Evolutionary conservation across 2,797 vertebrate species (phyloP), one percentile per base, ranked within the genome.

Genomic region (Pitangus sulphuratus): DNA sequence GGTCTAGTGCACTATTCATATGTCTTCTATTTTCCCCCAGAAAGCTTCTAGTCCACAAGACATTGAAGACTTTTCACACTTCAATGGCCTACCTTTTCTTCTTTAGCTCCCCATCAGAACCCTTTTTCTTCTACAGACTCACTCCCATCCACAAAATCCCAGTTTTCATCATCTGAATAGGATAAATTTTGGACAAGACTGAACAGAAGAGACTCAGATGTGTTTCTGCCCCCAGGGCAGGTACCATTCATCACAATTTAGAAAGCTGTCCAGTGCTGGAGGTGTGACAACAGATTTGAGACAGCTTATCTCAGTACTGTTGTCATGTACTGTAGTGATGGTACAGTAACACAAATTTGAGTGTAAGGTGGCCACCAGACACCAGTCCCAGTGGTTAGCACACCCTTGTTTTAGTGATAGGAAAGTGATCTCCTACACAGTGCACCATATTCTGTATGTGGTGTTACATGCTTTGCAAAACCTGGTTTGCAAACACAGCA

Each of bases 341-440:
- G 13, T 18, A 71, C 0, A 0, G 8, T 68, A 35, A 54, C 40
- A 91, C 22, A 64, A 58, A 64, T 37, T 9, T 56, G 17, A 68
- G 11, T 14, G 4, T 28, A 51, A 75, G 3, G 1, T 64, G 66
- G 17, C 35, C 61, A 45, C 8, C 9, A 85, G 35, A 42, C 61
- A 58, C 24, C 17, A 33, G 18, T 22, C 14, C 24, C 16, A 45
- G 18, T 6, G 8, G 21, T 22, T 44, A 25, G 25, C 13, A 37
- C 24, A 54, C 18, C 17, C 16, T 45, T 42, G 4, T 28, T 89
- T 70, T 11, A 42, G 17, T 0, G 0, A n/a, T 77, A 20, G 0
- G 1, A 81, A 70, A 42, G 6, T 30, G 37, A 19, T 12, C 16
- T 85, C 42, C 50, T 61, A 9, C 56, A 14, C 12, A 50, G 13